Base-by-base conservation (phyloP, 2,888 invertebrate genomes). In the Eucera pruinosa region DNA sequence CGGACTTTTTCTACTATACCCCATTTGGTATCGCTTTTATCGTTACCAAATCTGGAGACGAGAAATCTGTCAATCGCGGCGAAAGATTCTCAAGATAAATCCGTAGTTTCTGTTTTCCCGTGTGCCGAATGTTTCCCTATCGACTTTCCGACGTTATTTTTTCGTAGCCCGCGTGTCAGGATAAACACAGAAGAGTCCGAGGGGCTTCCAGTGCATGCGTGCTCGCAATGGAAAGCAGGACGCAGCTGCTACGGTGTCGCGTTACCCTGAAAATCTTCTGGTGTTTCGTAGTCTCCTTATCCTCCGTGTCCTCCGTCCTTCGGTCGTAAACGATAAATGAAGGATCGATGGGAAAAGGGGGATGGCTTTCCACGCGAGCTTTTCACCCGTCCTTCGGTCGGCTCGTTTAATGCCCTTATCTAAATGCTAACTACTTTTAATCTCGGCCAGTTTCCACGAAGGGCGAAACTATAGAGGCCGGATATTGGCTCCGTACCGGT, bases 161-260 rank as follows among this genome's bases (percentile, higher is more conserved):
- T 61, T 52, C 71, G 55, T 33, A 7, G 45, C 7, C 67, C 6
- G 50, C 30, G 69, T 43, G 76, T 15, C 71, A 62, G 55, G 25
- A 69, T 71, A 67, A 67, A 78, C 62, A 54, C 27, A 6, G 23
- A 13, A 7, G 57, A 33, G 25, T 20, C 11, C 54, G 36, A 18
- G 36, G 36, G 67, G 52, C 78, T 78, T 67, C 55, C 27, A 9
- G n/a, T n/a, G n/a, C 27, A 23, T 33, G 61, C 54, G 25, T 43
- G 43, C 43, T 48, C 54, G 66, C 45, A 18, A 25, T 13, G 2
- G 39, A 41, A 50, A 52, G 65, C 71, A 65, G 83, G 81, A 76
- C 84, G 62, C 88, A 89, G 88, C 86, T 89, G 89, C 57, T 67
- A 57, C 47, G 74, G 89, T 87, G 82, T 89, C 84, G 54, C 65